A percentile compares a stretch with the other conserved stretches of the same genome.
Conservation (phyloP, 64 coral and sea anemone genomes). For the Pocillopora damicornis region DNA sequence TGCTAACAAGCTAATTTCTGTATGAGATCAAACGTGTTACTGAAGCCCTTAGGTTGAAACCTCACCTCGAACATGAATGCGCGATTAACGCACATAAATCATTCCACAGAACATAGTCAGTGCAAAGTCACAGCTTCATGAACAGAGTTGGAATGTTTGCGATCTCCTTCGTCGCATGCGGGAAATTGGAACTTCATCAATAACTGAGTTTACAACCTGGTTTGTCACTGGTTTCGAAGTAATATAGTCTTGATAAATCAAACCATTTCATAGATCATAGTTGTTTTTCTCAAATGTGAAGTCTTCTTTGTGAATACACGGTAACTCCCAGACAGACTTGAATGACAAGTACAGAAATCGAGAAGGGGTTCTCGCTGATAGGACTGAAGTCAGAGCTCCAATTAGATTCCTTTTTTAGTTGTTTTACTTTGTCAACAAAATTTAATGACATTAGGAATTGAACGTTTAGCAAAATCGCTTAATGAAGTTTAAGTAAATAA, state of each 20-base stretch:
- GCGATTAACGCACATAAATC: conserved; percentile 9
- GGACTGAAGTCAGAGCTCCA: conserved; percentile 7
- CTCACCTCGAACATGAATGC: background rate
- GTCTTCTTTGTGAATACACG: background rate
- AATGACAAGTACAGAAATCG: conserved; percentile 21
- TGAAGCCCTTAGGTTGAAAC: background rate
- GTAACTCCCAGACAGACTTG: conserved; percentile 7
- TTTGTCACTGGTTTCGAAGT: background rate
- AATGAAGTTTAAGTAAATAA: background rate
- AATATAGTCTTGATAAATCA: background rate
- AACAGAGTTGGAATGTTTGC: background rate
- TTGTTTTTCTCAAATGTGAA: background rate
- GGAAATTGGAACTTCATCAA: background rate
- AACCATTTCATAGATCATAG: background rate
- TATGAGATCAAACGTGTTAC: background rate
- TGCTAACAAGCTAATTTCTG: background rate
- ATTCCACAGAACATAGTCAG: background rate
- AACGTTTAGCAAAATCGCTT: background rate
- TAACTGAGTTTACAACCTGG: background rate
- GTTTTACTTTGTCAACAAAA: background rate
- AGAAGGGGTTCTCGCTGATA: background rate
- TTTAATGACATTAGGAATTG: background rate
- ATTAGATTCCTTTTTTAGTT: background rate
- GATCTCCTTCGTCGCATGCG: background rate
- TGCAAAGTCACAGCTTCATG: background rate